Percentiles rank a stretch among this genome's conserved stretches.
These are phyloP conservation scores for Oreamnos americanus DNA, from an alignment of 2,113 vertebrate species.

Conservation along the genomic window DNA sequence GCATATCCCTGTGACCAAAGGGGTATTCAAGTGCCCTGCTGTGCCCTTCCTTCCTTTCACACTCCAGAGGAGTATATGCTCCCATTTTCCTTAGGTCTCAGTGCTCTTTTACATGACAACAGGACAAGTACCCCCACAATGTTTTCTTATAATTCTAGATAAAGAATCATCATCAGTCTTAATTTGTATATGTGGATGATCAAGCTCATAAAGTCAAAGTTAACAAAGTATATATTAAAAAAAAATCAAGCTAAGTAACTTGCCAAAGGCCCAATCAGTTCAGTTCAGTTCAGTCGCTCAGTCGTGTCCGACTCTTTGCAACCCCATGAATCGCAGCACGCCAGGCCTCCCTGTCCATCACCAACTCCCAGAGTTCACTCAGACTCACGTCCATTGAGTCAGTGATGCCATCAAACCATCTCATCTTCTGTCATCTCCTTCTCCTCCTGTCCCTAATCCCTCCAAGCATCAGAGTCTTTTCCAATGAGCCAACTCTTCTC, in stretches of 20 bases:
- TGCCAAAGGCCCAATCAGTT: not conserved
- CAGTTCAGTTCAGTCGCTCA: too few relatives aligned
- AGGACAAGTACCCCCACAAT: not conserved
- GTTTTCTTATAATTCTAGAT: not conserved
- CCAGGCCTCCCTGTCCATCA: too few relatives aligned
- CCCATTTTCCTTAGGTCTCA: not conserved
- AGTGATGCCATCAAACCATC: too few relatives aligned
- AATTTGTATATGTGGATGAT: not conserved
- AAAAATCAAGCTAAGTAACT: not conserved
- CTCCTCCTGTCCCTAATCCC: too few relatives aligned
- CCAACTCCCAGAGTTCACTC: too few relatives aligned
- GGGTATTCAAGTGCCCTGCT: not conserved
- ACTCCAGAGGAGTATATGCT: not conserved
- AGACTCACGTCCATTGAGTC: too few relatives aligned
- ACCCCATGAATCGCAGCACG: too few relatives aligned
- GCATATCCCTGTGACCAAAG: too few relatives aligned
- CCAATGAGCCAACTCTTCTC: too few relatives aligned
- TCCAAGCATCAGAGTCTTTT: too few relatives aligned
- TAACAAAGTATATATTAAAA: not conserved
- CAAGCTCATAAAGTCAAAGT: not conserved
- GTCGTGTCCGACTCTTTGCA: too few relatives aligned
- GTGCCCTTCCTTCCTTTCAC: not conserved
- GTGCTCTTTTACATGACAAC: not conserved
- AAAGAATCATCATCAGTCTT: not conserved
- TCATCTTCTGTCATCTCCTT: too few relatives aligned